phyloP scores from a whole-genome alignment of 2,113 vertebrate genomes.

The Otocyon megalotis region DNA sequence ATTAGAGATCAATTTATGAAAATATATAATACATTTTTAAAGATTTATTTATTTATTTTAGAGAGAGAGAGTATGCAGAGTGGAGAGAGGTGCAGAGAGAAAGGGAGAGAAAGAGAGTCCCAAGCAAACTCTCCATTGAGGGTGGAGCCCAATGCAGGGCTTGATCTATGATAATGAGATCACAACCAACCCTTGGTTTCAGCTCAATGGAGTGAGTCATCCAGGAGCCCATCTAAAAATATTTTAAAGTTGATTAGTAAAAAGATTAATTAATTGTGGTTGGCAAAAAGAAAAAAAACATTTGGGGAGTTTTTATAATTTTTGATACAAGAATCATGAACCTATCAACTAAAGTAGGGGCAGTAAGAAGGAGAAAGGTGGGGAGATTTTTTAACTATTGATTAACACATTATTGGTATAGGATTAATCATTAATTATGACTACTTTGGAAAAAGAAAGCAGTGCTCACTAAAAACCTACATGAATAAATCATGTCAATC shows the following conservation, averaged over 20 bases:
- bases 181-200: no score
- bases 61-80: not conserved
- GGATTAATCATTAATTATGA: constrained; percentile 36
- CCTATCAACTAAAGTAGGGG: not conserved
- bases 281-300: not conserved
- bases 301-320: not conserved
- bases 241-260: constrained; percentile 10
- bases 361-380: not conserved
- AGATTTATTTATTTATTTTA: not conserved
- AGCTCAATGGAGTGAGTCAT: not conserved
- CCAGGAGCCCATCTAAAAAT: not conserved
- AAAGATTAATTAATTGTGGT: not conserved
- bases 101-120: not conserved
- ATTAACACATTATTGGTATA: constrained; percentile 1
- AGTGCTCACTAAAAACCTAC: not conserved
- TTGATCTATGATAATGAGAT: not conserved
- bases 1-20: constrained; percentile 14
- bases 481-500: constrained; percentile 34
- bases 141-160: not conserved
- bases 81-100: not conserved
- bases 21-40: not conserved
- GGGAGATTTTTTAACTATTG: not conserved
- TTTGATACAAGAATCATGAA: not conserved
- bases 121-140: not conserved
- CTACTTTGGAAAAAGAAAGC: not conserved